phyloP scores from a whole-genome alignment of 2,888 invertebrate genomes.

The Fabriciana adippe region DNA sequence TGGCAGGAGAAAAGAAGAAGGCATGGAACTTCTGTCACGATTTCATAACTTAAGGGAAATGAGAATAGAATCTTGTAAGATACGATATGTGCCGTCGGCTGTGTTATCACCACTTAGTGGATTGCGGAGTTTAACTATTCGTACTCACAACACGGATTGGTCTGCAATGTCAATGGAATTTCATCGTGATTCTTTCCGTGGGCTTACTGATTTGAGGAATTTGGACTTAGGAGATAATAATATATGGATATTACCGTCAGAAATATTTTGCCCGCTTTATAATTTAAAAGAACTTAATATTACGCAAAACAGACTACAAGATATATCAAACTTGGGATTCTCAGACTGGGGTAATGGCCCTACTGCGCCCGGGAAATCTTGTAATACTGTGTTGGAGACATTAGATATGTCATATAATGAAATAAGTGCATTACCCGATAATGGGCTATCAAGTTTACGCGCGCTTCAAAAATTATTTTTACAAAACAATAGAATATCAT shows the following conservation, averaged over 20 bases:
- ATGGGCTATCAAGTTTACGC: constrained; percentile 86
- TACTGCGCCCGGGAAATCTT: constrained; percentile 85
- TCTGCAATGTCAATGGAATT: constrained; percentile 90
- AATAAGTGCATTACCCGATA: constrained; percentile 86
- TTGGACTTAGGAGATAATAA: constrained; percentile 89
- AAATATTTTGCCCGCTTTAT: constrained; percentile 87
- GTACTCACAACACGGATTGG: constrained; percentile 91
- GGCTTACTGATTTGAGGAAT: constrained; percentile 85
- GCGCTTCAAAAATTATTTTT: constrained; percentile 86
- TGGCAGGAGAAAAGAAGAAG: constrained; percentile 76
- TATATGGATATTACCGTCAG: constrained; percentile 88
- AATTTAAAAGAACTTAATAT: constrained; percentile 87
- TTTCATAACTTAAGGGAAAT: constrained; percentile 86
- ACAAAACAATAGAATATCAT: constrained; percentile 89
- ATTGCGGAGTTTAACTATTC: constrained; percentile 85
- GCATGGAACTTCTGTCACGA: constrained; percentile 82
- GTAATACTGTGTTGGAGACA: constrained; percentile 86
- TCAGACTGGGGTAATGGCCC: constrained; percentile 88
- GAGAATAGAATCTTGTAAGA: constrained; percentile 89
- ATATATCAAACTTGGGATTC: constrained; percentile 88
- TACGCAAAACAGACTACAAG: constrained; percentile 89
- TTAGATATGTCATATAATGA: constrained; percentile 89
- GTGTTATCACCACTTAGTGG: constrained; percentile 86
- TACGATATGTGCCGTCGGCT: constrained; percentile 87
- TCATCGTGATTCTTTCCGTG: constrained; percentile 86